These are phyloP conservation scores for Platygyra sinensis DNA, from an alignment of 64 coral and sea anemone species.

Conservation along the genomic window DNA sequence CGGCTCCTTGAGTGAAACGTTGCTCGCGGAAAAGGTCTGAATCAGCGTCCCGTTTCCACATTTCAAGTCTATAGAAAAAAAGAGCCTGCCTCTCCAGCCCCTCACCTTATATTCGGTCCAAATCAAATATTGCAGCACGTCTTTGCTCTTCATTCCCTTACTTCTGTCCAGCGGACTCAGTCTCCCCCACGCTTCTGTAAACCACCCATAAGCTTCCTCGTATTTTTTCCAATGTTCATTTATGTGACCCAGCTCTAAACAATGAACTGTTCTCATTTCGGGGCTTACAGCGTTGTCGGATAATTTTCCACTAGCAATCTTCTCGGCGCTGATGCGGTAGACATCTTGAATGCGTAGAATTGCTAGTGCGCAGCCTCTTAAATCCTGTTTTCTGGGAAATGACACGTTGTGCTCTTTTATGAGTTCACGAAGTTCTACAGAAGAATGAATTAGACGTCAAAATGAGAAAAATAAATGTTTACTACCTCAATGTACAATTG, in stretches of 20 bases:
- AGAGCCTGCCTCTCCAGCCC: background rate
- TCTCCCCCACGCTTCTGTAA: slow-evolving; percentile 70
- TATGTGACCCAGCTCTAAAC: slow-evolving; percentile 84
- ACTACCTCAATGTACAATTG: too few species aligned
- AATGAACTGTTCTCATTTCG: slow-evolving; percentile 60
- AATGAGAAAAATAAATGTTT: background rate
- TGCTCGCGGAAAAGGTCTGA: too few species aligned
- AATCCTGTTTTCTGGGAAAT: slow-evolving; percentile 63
- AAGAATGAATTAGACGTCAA: background rate
- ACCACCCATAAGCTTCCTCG: slow-evolving; percentile 63
- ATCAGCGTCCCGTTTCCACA: too few species aligned
- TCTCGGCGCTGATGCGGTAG: slow-evolving; percentile 72
- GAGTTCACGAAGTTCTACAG: slow-evolving; percentile 40
- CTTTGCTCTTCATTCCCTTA: slow-evolving; percentile 51
- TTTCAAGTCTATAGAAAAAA: too few species aligned
- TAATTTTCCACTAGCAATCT: slow-evolving; percentile 69
- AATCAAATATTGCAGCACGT: slow-evolving; percentile 80
- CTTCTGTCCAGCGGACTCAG: slow-evolving; percentile 53
- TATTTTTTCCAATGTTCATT: slow-evolving; percentile 63
- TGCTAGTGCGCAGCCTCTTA: slow-evolving; percentile 68
- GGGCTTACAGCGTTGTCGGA: slow-evolving; percentile 68
- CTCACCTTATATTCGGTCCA: slow-evolving; percentile 97
- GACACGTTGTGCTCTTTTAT: slow-evolving; percentile 34
- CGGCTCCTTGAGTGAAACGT: too few species aligned
- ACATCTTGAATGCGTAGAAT: slow-evolving; percentile 91